phyloP scores from a whole-genome alignment of 2,113 vertebrate genomes.

The Copsychus sechellarum region DNA sequence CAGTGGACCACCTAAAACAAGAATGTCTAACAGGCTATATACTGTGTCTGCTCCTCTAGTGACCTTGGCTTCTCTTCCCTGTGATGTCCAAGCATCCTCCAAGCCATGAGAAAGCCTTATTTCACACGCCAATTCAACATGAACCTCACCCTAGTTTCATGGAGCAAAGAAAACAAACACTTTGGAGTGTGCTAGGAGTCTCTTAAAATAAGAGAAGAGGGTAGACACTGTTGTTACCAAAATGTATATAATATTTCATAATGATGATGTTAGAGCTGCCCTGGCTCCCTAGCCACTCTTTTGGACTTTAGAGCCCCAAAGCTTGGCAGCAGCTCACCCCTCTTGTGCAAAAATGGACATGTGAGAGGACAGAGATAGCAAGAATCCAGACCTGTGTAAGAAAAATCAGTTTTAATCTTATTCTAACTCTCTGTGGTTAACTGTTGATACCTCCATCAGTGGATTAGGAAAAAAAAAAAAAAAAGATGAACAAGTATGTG shows the following conservation, averaged over 20 bases:
- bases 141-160: not conserved
- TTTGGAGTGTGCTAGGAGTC: not conserved
- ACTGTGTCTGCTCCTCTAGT: not conserved
- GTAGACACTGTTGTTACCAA: not conserved
- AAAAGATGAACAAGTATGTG: not conserved
- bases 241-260: not conserved
- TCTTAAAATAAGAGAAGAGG: not conserved
- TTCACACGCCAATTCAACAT: not conserved
- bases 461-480: not conserved
- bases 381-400: not conserved
- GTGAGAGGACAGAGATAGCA: not conserved
- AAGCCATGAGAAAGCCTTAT: not conserved
- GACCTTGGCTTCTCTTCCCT: not conserved
- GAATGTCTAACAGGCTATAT: not conserved
- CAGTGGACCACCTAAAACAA: not conserved
- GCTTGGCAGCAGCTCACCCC: not conserved
- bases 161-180: not conserved
- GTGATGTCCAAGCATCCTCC: not conserved
- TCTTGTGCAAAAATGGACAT: not conserved
- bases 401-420: not conserved
- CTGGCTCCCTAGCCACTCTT: not conserved
- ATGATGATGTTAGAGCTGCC: not conserved
- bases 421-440: not conserved
- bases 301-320: not conserved
- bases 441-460: not conserved